phyloP scores from a whole-genome alignment of 2,888 invertebrate species.

The Ashinkailepas kermadecensis region DNA sequence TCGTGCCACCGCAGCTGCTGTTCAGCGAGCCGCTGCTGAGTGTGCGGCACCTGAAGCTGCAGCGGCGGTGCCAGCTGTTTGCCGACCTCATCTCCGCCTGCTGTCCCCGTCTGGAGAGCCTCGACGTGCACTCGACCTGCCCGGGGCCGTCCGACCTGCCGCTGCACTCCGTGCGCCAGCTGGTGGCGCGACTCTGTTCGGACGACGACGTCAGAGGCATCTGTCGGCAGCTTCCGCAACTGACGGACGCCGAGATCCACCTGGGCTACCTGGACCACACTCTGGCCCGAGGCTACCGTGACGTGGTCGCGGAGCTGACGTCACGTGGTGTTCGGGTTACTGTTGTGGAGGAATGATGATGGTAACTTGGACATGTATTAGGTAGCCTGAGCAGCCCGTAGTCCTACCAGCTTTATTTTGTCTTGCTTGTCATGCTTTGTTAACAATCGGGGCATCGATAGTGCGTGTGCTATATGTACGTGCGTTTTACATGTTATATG shows the following conservation, averaged over 20 bases:
- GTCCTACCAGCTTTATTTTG: too few relatives aligned
- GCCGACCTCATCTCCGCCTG: background rate
- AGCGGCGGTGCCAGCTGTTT: background rate
- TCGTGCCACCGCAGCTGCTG: background rate
- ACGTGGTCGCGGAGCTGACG: background rate
- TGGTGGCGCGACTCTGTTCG: background rate
- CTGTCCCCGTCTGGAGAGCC: background rate
- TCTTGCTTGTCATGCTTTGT: too few relatives aligned
- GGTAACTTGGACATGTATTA: too few relatives aligned
- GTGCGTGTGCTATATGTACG: too few relatives aligned
- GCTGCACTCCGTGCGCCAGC: background rate
- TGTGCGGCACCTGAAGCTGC: background rate
- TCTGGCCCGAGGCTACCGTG: background rate
- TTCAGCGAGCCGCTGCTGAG: background rate
- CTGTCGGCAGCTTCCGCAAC: background rate
- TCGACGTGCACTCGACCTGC: background rate
- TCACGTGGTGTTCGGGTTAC: background rate
- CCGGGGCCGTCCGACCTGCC: background rate
- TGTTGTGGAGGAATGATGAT: background rate
- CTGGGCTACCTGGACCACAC: background rate
- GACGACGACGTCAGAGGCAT: background rate
- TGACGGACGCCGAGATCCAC: background rate
- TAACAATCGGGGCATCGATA: too few relatives aligned
- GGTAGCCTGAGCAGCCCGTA: too few relatives aligned
- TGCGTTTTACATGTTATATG: too few relatives aligned